A percentile compares a stretch with the other conserved stretches of the same genome.
Evolutionary conservation across 2,797 vertebrate genomes (phyloP).

Genomic region (Sciaenops ocellatus): DNA sequence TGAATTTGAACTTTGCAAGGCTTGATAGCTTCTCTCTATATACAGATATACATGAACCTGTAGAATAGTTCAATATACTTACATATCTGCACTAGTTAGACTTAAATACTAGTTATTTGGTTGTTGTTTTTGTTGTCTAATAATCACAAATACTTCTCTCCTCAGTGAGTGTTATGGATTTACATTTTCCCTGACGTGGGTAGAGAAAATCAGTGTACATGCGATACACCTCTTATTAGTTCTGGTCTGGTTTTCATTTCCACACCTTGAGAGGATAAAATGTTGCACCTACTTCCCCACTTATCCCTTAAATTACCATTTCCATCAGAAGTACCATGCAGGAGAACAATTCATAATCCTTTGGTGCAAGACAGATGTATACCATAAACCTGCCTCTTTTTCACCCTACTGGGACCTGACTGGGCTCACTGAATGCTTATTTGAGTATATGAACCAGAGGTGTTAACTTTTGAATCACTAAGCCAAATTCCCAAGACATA

Average conservation of each 20-base stretch:
- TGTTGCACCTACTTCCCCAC: conserved; percentile 42
- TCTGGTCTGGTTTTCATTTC: conserved; percentile 75
- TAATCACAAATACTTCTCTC: background rate
- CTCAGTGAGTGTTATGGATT: background rate
- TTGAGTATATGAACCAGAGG: conserved; percentile 18
- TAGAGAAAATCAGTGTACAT: conserved; percentile 22
- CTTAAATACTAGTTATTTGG: background rate
- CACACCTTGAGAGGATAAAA: conserved; percentile 69
- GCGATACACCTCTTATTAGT: conserved; percentile 53
- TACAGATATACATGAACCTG: background rate
- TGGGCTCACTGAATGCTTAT: conserved; percentile 9
- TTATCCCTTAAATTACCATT: conserved; percentile 22
- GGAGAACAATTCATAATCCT: conserved; percentile 29
- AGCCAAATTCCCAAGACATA: background rate
- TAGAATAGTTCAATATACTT: background rate
- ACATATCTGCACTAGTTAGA: background rate
- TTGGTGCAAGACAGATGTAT: conserved; percentile 17
- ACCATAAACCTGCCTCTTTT: conserved; percentile 14
- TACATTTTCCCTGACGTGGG: conserved; percentile 9
- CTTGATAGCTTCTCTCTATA: background rate
- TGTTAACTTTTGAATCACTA: conserved; percentile 10
- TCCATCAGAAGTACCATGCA: conserved; percentile 28
- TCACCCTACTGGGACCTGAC: background rate
- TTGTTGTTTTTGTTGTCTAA: too few species aligned
- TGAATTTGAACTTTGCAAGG: background rate